Evolutionary conservation across 2,113 vertebrate species (phyloP), one percentile per base, ranked within the genome.

Genomic region (Dermatemys mawii): DNA sequence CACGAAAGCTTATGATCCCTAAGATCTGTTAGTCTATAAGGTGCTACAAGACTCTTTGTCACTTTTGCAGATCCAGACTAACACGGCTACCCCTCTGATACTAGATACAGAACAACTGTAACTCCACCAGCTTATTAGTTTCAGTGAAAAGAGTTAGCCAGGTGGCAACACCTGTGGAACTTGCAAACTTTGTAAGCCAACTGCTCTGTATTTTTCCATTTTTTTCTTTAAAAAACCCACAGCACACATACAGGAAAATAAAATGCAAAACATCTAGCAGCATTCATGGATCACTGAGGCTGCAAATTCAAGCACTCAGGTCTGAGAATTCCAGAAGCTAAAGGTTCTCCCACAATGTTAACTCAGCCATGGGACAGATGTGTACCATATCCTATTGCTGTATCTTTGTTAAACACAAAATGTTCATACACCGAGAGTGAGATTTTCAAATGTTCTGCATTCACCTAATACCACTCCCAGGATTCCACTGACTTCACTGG

Each of bases 121-220:
- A 80, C 93, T 89, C 94, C 91, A 93, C 91, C 86, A 94, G 87
- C 63, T 70, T 4, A 1, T 86, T 95, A 90, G 86, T 96, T 96
- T 96, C 94, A 93, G 73, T 32, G 91, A 91, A 76, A 53, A 92
- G 86, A 87, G 83, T 83, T 93, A 94, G 95, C 95, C 90, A 75
- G 87, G 93, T 96, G 97, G 94, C 97, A 96, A 95, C 96, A 93
- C 95, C 94, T 0, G 17, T 91, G 44, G 94, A 93, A 95, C 22
- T 88, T 1, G 5, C 80, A 76, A 90, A 84, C 96, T 93, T 90
- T 82, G 93, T 92, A 92, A 96, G 95, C 93, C 94, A 95, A 96
- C 92, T 93, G 95, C 93, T 95, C 84, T 94, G 90, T 96, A 85
- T 96, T 97, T 95, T 92, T 94, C 96, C 95, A 93, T 90, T 96